These are phyloP conservation scores for Heteropelma amictum DNA, from an alignment of 2,888 invertebrate species.

Conservation along the genomic window DNA sequence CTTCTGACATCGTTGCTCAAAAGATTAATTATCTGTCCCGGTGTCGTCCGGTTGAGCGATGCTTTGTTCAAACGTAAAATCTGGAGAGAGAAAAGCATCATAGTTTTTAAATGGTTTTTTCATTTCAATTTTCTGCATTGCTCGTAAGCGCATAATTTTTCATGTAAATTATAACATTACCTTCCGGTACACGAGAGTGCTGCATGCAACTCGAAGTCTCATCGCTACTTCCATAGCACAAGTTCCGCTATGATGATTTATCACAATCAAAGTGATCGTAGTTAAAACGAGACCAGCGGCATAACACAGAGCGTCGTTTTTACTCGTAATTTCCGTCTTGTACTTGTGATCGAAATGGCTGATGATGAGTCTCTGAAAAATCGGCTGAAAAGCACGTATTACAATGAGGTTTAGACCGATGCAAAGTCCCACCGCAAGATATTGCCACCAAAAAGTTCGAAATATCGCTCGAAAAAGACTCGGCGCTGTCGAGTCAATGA, in stretches of 20 bases:
- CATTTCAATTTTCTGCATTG: no score
- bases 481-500: slow-evolving; percentile 66
- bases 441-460: slow-evolving; percentile 74
- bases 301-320: slow-evolving; percentile 71
- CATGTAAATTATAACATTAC: no score
- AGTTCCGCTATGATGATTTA: slow-evolving; percentile 76
- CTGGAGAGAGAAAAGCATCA: slow-evolving; percentile 1
- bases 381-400: slow-evolving; percentile 55
- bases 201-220: slow-evolving; percentile 83
- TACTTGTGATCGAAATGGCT: slow-evolving; percentile 61
- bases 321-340: background rate
- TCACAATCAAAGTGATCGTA: slow-evolving; percentile 70
- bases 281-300: slow-evolving; percentile 74
- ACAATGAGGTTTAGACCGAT: slow-evolving; percentile 40
- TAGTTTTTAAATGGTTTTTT: no score
- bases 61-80: slow-evolving; percentile 83
- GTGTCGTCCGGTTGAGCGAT: slow-evolving; percentile 83
- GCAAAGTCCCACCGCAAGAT: slow-evolving; percentile 55
- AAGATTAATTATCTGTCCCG: slow-evolving; percentile 93
- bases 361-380: slow-evolving; percentile 66
- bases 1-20: slow-evolving; percentile 96
- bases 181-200: slow-evolving; percentile 84
- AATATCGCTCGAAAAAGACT: slow-evolving; percentile 76
- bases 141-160: no score
- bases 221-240: slow-evolving; percentile 80